Evolutionary conservation across 1,140 invertebrate genomes (phyloP), one percentile per base, ranked within the genome.

Genomic region (Papilio polyxenes): DNA sequence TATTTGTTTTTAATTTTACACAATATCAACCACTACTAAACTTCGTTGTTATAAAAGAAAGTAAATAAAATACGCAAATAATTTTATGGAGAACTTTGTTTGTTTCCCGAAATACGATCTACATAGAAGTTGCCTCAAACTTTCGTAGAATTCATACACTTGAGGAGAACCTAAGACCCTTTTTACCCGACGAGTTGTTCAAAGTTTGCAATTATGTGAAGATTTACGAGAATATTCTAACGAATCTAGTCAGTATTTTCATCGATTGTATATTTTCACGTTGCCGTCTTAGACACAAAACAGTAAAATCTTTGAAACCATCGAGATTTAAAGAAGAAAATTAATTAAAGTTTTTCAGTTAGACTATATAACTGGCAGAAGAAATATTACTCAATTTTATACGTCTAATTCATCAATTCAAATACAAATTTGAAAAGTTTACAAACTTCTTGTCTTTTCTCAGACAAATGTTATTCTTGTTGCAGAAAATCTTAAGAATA

Each of bases 171-270:
- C 31, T 72, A 17, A 72, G 65, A 31, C 65, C 65, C 31, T 72
- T 72, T 72, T 72, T 72, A 37, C 65, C 65, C 65, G 31, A 37
- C 65, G 31, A 72, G 65, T 72, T 40, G 31, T 72, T 72, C 65
- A 72, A 72, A 72, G 65, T 72, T 72, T 23, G 65, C 65, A 72
- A 72, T 72, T 72, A 72, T 37, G 13, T 72, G 65, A 72, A 13
- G 65, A 72, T 72, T 72, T 37, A 72, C 31, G 65, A 37, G 65
- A 37, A 37, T 40, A 37, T 72, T 72, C 31, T 37, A 31, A 40
- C 37, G 31, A 31, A 31, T 72, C 11, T 11, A 72, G 65, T 72
- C 11, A 37, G 31, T 10, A 15, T 17, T 72, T 72, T 72, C 40
- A 72, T 72, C 13, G 65, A 72, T 72, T 37, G 3, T 15, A 40